Evolutionary conservation across 2,113 vertebrate species (phyloP).

Genomic region (Albula goreensis): DNA sequence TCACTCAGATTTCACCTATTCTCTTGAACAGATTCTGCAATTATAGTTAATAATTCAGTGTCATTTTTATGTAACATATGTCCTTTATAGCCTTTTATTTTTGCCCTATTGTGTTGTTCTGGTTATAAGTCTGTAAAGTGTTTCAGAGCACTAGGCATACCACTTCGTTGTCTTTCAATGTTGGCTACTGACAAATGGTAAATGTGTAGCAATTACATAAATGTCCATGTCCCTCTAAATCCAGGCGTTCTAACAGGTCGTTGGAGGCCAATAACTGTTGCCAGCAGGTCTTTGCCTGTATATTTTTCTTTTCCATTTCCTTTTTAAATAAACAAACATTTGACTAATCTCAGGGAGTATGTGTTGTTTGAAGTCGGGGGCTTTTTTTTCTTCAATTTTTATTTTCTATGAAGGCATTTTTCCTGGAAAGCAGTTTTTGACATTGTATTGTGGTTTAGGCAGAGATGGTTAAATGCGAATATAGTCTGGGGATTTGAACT

Average conservation of each 20-base stretch:
- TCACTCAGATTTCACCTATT: neutral
- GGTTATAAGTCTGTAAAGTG: too few relatives aligned
- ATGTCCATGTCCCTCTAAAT: neutral
- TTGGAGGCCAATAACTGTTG: neutral
- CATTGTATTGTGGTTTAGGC: neutral
- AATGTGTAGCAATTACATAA: neutral
- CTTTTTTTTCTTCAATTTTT: neutral
- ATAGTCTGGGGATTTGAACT: neutral
- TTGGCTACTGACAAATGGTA: neutral
- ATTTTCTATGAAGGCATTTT: neutral
- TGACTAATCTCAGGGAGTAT: neutral
- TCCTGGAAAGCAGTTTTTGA: neutral
- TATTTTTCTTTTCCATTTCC: neutral
- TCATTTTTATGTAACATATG: too few relatives aligned
- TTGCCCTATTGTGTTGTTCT: too few relatives aligned
- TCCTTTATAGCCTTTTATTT: too few relatives aligned
- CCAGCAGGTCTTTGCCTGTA: neutral
- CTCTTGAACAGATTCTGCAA: neutral
- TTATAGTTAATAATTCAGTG: neutral
- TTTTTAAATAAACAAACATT: neutral
- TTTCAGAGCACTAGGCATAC: too few relatives aligned
- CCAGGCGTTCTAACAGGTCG: neutral
- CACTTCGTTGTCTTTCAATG: neutral
- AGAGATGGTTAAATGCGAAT: neutral
- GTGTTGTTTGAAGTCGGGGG: neutral